Conservation (phyloP, 2,888 invertebrate genomes). For the Catocala sponsa region DNA sequence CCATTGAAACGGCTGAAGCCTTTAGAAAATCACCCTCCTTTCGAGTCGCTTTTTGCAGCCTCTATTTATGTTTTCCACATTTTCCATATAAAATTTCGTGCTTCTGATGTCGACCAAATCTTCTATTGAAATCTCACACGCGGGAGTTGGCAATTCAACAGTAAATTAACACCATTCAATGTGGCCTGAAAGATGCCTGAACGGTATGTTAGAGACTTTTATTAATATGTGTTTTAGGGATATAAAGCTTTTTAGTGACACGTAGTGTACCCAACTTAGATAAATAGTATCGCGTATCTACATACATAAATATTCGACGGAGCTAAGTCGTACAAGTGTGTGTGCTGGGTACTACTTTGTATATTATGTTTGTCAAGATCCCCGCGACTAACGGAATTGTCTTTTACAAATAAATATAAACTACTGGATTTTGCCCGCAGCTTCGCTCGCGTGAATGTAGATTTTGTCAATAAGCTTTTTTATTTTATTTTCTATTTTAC, state of each 20-base stretch:
- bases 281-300: too few relatives aligned
- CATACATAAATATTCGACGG: too few relatives aligned
- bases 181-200: conserved; percentile 56
- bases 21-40: conserved; percentile 85
- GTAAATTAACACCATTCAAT: conserved; percentile 83
- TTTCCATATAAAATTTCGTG: conserved; percentile 81
- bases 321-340: too few relatives aligned
- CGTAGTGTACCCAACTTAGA: not conserved
- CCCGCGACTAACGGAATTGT: too few relatives aligned
- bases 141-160: conserved; percentile 74
- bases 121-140: conserved; percentile 77
- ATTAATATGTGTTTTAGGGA: conserved; percentile 27
- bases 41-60: conserved; percentile 77
- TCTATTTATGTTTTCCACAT: conserved; percentile 83
- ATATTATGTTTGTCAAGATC: too few relatives aligned
- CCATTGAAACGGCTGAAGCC: conserved; percentile 81
- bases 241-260: conserved; percentile 20
- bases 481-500: too few relatives aligned
- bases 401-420: too few relatives aligned
- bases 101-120: conserved; percentile 73
- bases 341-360: too few relatives aligned
- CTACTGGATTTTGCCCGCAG: too few relatives aligned
- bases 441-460: too few relatives aligned
- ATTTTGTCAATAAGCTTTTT: too few relatives aligned
- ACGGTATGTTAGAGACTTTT: conserved; percentile 47